Evolutionary conservation across 2,888 invertebrate species (phyloP), one percentile per base, ranked within the genome.

Genomic region (Drosophila macrospina): DNA sequence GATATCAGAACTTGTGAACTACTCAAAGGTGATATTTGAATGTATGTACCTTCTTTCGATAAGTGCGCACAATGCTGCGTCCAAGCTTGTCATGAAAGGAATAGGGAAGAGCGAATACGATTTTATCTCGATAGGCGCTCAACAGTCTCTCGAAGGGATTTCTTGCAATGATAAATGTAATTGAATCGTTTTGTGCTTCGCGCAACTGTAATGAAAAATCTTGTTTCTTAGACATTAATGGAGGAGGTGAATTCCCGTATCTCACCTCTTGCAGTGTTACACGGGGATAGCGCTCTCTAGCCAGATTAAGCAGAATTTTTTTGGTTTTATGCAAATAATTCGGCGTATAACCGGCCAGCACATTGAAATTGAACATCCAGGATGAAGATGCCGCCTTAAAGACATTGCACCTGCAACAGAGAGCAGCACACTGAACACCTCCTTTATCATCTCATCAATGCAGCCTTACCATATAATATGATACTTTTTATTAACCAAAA

Each of bases 321-420:
- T 96, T 96, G 61, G 95, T 96, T 88, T 95, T 95, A 90, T 95
- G 95, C 80, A 97, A 93, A 92, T 95, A 97, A 55, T 94, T 94
- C 8, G 96, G 95, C 63, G 95, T 94, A 91, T 97, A 96, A 83
- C 97, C 97, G 7, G 97, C 97, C 92, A 97, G 94, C 55, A 96
- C 92, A 92, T 97, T 97, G 92, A 97, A 97, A 92, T 97, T 97
- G 92, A 97, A 97, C 95, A 97, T 96, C 97, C 97, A 97, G 0
- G 97, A 97, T 15, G 97, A 96, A n/a, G 97, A 97, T 2, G 96
- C 96, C 5, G 96, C 96, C 93, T 96, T 96, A 91, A 96, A 96
- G 69, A 96, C 95, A 89, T 96, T 96, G 91, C 96, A 96, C 95
- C 95, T 95, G 90, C 20, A 69, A 55, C 13, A 16, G 13, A 37